phyloP scores from a whole-genome alignment of 2,113 vertebrate genomes.

The Centropus unirufus region DNA sequence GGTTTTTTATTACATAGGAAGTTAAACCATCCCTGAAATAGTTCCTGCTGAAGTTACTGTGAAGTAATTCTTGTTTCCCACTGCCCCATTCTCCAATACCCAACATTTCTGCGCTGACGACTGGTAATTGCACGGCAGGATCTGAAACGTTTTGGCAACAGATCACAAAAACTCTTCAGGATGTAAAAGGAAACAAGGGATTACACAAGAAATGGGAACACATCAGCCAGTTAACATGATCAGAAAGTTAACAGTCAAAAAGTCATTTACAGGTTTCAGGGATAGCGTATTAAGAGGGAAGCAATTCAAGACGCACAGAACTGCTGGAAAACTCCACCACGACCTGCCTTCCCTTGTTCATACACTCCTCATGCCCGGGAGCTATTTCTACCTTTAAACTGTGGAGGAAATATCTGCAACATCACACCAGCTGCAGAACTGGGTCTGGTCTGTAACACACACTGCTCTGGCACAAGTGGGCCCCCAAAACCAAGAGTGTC shows the following conservation, averaged over 20 bases:
- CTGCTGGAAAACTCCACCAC: background rate
- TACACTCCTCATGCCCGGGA: background rate
- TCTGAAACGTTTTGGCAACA: slow-evolving; percentile 24
- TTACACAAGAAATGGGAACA: slow-evolving; percentile 31
- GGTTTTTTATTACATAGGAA: background rate
- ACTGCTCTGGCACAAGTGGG: background rate
- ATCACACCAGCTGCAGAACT: background rate
- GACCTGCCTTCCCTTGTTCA: fast-evolving
- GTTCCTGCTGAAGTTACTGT: background rate
- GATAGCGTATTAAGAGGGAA: background rate
- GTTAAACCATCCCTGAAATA: background rate
- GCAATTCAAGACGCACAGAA: background rate
- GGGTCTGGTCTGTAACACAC: background rate
- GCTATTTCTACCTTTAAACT: background rate
- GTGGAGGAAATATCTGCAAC: background rate
- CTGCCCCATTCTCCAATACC: slow-evolving; percentile 16
- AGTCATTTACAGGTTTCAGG: background rate
- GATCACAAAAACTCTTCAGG: slow-evolving; percentile 41
- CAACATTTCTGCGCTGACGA: slow-evolving; percentile 15
- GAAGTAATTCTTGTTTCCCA: slow-evolving; percentile 11
- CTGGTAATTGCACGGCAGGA: slow-evolving; percentile 27
- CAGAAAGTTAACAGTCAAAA: slow-evolving; percentile 28
- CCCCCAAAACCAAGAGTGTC: background rate
- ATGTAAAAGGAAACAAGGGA: slow-evolving; percentile 30
- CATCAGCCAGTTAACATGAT: slow-evolving; percentile 26